Base-by-base conservation (phyloP, 2,113 vertebrate genomes). In the Potamarius usumacintae region DNA sequence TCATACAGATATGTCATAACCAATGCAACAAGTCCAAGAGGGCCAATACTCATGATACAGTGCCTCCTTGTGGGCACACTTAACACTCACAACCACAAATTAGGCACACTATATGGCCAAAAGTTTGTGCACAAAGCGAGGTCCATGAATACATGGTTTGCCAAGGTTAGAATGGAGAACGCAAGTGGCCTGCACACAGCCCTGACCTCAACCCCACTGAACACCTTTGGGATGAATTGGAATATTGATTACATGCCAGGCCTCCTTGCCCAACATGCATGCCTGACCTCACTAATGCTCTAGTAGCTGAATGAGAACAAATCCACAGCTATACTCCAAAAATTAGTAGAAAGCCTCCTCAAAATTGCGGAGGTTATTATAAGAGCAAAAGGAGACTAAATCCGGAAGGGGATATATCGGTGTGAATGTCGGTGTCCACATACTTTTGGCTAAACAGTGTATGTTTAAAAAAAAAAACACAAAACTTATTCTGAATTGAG, bases 11-110 rank as follows among this genome's bases (percentile, higher is more conserved):
- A 0, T 57, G 12, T 22, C 55, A 58, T 20, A 34, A 34, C 20
- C 17, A 67, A 50, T 71, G 22, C 12, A 60, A 53, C 17, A 88
- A 79, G 42, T 53, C 69, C 14, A n/a, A 34, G 48, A 79, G 25
- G 12, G 9, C 57, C 7, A 78, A 34, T 74, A 83, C 4, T 60
- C 5, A 30, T 60, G 20, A 14, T 55, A 81, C 71, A 86, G 65
- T 57, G 83, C 84, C 86, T 10, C 76, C 81, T 22, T 80, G 86
- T 90, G 89, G 86, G 57, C 86, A 86, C 20, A 87, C 10, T 4
- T 11, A 71, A 34, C 14, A 65, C 5, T 76, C 0, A 52, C 48
- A 22, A n/a, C 10, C 14, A 18, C 12, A 78, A 53, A 55, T 78
- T 27, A 27, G 2, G 25, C 27, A 55, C 1, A 27, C 25, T 17